A percentile compares a stretch with the other conserved stretches of the same genome.
phyloP scores from a whole-genome alignment of 2,888 invertebrate species.

The Ophioninae sp. region DNA sequence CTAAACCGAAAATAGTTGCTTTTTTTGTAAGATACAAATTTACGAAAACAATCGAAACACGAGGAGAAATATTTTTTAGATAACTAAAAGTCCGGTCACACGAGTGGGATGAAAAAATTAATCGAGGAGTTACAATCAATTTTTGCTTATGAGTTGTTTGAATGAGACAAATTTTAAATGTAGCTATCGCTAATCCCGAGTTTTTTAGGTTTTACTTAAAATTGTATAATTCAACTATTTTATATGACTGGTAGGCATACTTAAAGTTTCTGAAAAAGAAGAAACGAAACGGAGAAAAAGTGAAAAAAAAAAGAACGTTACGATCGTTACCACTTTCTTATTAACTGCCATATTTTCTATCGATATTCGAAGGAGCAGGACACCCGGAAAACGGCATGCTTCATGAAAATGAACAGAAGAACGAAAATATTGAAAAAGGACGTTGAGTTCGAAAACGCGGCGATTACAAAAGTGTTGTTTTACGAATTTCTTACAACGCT shows the following conservation, averaged over 20 bases:
- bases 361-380: constrained; percentile 59
- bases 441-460: constrained; percentile 50
- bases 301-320: constrained; percentile 50
- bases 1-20: constrained; percentile 31
- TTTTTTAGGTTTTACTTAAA: constrained; percentile 67
- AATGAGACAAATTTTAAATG: constrained; percentile 2
- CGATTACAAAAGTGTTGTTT: constrained; percentile 50
- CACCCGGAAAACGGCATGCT: constrained; percentile 30
- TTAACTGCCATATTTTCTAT: constrained; percentile 71
- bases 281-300: constrained; percentile 10
- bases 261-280: constrained; percentile 57
- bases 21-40: constrained; percentile 7
- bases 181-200: constrained; percentile 45
- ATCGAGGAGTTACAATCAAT: constrained; percentile 13
- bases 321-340: constrained; percentile 74
- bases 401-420: constrained; percentile 6
- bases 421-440: not conserved
- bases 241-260: constrained; percentile 67
- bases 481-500: constrained; percentile 39
- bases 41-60: constrained; percentile 5
- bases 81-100: constrained; percentile 32
- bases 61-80: constrained; percentile 21
- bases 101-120: constrained; percentile 25
- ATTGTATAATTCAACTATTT: constrained; percentile 67
- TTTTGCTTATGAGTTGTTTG: constrained; percentile 7